These are phyloP conservation scores for Drosophila malerkotliana DNA, from an alignment of 1,140 invertebrate species.

Conservation along the genomic window DNA sequence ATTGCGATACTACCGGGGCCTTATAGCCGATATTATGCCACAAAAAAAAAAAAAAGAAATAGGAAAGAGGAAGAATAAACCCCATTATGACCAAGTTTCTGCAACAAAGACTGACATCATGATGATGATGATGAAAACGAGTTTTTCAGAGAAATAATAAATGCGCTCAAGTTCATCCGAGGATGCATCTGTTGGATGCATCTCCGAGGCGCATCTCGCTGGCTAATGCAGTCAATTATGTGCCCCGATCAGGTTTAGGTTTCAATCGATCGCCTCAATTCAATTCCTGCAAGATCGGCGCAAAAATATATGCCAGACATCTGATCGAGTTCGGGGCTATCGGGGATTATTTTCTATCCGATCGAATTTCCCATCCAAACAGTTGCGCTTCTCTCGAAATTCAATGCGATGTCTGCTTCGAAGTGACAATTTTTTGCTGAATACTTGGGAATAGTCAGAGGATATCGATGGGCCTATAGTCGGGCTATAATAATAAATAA, in stretches of 20 bases:
- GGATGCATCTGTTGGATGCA: slow-evolving; percentile 29
- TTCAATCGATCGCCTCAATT: background rate
- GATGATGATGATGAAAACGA: background rate
- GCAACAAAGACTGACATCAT: background rate
- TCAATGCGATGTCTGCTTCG: too few relatives aligned
- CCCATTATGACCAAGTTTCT: background rate
- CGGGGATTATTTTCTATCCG: too few relatives aligned
- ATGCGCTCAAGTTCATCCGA: slow-evolving; percentile 37
- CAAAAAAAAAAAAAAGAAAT: background rate
- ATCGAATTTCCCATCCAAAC: too few relatives aligned
- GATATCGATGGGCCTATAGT: too few relatives aligned
- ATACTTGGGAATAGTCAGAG: too few relatives aligned
- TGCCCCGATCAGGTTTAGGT: slow-evolving; percentile 34
- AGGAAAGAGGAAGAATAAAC: slow-evolving; percentile 1
- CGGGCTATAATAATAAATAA: too few relatives aligned
- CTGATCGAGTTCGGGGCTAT: too few relatives aligned
- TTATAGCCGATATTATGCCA: too few relatives aligned
- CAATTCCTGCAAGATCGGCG: background rate
- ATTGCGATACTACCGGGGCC: slow-evolving; percentile 7
- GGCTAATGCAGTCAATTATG: slow-evolving; percentile 48
- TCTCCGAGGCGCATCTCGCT: slow-evolving; percentile 7
- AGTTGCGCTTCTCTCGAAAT: too few relatives aligned
- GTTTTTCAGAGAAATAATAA: slow-evolving; percentile 40
- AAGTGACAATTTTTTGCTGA: too few relatives aligned
- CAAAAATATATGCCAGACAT: too few relatives aligned